Evolutionary conservation across 2,888 invertebrate genomes (phyloP).

Genomic region (Andrena minutula): DNA sequence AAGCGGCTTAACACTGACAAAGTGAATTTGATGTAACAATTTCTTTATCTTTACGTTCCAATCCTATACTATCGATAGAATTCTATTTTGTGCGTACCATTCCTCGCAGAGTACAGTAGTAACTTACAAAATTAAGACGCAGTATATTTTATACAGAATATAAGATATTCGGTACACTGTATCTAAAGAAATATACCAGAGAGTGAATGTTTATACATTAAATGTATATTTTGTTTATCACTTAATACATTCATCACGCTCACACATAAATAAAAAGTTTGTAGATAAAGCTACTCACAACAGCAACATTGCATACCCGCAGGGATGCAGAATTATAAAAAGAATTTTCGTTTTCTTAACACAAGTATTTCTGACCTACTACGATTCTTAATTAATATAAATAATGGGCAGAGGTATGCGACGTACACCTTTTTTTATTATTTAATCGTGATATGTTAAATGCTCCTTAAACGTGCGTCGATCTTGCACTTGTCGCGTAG

Average conservation of each 20-base stretch:
- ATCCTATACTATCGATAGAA: constrained; percentile 16
- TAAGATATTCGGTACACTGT: constrained; percentile 18
- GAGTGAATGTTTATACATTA: constrained; percentile 61
- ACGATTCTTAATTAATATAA: constrained; percentile 49
- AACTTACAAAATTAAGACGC: constrained; percentile 25
- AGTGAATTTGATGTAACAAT: constrained; percentile 36
- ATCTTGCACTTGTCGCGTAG: constrained; percentile 31
- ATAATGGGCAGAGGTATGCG: constrained; percentile 49
- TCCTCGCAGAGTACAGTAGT: constrained; percentile 20
- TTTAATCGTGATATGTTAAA: constrained; percentile 62
- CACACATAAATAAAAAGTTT: constrained; percentile 76
- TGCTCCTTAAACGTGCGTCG: constrained; percentile 27
- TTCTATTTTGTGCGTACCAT: constrained; percentile 41
- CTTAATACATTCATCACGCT: constrained; percentile 73
- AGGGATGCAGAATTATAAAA: constrained; percentile 45
- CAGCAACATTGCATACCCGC: constrained; percentile 47
- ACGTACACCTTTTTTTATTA: constrained; percentile 33
- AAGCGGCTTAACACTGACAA: constrained; percentile 12
- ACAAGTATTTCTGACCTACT: constrained; percentile 42
- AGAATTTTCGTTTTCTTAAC: constrained; percentile 17
- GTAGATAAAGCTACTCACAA: constrained; percentile 61
- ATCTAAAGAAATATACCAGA: constrained; percentile 14
- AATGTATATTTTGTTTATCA: constrained; percentile 69
- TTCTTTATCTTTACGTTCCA: constrained; percentile 24
- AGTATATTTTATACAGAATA: constrained; percentile 22